phyloP scores from a whole-genome alignment of 2,113 vertebrate genomes.

The Gobius niger region DNA sequence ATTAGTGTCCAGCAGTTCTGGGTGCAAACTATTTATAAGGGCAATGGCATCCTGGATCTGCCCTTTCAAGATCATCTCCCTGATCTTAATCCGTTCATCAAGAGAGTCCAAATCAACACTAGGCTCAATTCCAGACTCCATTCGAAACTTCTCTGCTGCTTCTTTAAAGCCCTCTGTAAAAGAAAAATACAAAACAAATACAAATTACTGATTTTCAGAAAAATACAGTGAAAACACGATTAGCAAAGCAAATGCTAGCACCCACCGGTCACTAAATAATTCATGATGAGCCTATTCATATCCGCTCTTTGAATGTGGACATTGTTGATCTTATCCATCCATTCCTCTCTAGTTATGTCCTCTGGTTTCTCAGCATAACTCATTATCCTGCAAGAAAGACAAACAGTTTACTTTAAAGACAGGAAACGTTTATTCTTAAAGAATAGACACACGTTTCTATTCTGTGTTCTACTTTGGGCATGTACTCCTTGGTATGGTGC shows the following conservation, averaged over 20 bases:
- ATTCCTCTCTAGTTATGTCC: constrained; percentile 96
- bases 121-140: constrained; percentile 98
- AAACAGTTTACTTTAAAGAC: not conserved
- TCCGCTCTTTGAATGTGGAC: constrained; percentile 97
- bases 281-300: constrained; percentile 99
- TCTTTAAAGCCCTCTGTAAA: constrained; percentile 96
- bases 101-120: constrained; percentile 94
- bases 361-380: constrained; percentile 98
- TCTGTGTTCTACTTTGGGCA: not conserved
- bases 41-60: constrained; percentile 97
- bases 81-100: constrained; percentile 96
- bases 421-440: not conserved
- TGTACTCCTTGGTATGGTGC: too few relatives aligned
- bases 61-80: constrained; percentile 97
- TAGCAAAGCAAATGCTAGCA: not conserved
- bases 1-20: constrained; percentile 94
- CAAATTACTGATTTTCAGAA: not conserved
- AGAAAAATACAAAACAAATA: constrained; percentile 1
- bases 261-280: constrained; percentile 94
- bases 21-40: constrained; percentile 95
- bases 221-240: not conserved
- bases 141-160: constrained; percentile 95
- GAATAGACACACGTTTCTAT: not conserved
- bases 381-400: constrained; percentile 72
- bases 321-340: constrained; percentile 99